Evolutionary conservation across 2,888 invertebrate species (phyloP), one percentile per base, ranked within the genome.

Genomic region (Anaspis maculata): DNA sequence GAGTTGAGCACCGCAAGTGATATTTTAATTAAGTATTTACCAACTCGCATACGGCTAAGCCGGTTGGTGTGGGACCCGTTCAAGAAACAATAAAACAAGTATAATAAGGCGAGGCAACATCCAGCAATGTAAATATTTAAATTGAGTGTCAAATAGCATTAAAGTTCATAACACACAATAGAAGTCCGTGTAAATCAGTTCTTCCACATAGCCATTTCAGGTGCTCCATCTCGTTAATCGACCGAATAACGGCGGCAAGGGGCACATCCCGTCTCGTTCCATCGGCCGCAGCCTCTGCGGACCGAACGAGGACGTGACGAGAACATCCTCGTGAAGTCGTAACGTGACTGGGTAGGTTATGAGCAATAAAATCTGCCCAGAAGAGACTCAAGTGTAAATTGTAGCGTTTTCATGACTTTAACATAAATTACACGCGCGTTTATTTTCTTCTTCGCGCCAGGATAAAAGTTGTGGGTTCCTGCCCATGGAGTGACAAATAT

Each of bases 61-160:
- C n/a, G n/a, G n/a, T n/a, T n/a, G n/a, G n/a, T n/a, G n/a, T n/a
- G n/a, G n/a, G n/a, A n/a, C n/a, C n/a, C n/a, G n/a, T n/a, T n/a
- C n/a, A n/a, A 29, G 30, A 39, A 41, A 41, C 35, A 41, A 46
- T 40, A 46, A 42, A 42, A 36, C 35, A 13, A 22, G 34, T 26
- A 42, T 38, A 40, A 46, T 39, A 46, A 40, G 37, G 40, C 35
- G 39, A 41, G 42, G 37, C 42, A 34, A 33, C 41, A 36, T 44
- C 34, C 34, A 36, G 34, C 39, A 45, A 40, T 42, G 44, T 42
- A 56, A 56, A 54, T 55, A 55, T 55, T 55, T 53, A 53, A 56
- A 56, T 56, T 51, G 52, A 49, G 52, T 54, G 54, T 53, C 52
- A 52, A 55, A 56, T 52, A 51, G 53, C 52, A 48, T 50, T 51